phyloP scores from a whole-genome alignment of 2,888 invertebrate species.

The Taenaris catops region DNA sequence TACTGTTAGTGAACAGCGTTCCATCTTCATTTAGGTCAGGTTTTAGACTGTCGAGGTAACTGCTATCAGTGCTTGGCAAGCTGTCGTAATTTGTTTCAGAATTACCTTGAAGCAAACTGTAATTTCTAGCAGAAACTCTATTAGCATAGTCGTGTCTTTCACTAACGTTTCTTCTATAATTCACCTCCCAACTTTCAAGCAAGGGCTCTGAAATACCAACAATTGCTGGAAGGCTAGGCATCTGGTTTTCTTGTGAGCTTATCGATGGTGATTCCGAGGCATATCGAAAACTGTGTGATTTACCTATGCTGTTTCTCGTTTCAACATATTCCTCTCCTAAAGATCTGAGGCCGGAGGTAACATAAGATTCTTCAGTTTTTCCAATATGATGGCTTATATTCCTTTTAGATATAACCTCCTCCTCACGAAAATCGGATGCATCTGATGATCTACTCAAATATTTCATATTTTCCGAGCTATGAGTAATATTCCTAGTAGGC shows the following conservation, averaged over 20 bases:
- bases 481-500: slow-evolving; percentile 58
- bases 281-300: slow-evolving; percentile 86
- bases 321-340: slow-evolving; percentile 67
- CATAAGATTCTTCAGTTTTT: slow-evolving; percentile 59
- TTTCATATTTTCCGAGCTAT: slow-evolving; percentile 65
- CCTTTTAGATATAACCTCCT: slow-evolving; percentile 45
- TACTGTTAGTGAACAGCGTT: slow-evolving; percentile 62
- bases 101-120: slow-evolving; percentile 47
- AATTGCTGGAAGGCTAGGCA: slow-evolving; percentile 74
- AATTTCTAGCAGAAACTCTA: slow-evolving; percentile 63
- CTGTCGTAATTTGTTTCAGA: slow-evolving; percentile 65
- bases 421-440: slow-evolving; percentile 54
- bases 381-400: slow-evolving; percentile 43
- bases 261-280: slow-evolving; percentile 73
- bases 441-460: slow-evolving; percentile 54
- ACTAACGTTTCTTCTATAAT: slow-evolving; percentile 65
- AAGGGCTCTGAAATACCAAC: slow-evolving; percentile 73
- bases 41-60: slow-evolving; percentile 70
- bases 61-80: slow-evolving; percentile 68
- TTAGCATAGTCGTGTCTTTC: slow-evolving; percentile 61
- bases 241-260: slow-evolving; percentile 69
- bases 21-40: slow-evolving; percentile 56
- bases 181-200: slow-evolving; percentile 74
- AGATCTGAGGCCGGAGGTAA: slow-evolving; percentile 53
- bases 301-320: slow-evolving; percentile 81